A percentile compares a stretch with the other conserved stretches of the same genome.
These are phyloP conservation scores for Trinorchestia longiramus DNA, from an alignment of 1,140 invertebrate genomes.

Conservation along the genomic window DNA sequence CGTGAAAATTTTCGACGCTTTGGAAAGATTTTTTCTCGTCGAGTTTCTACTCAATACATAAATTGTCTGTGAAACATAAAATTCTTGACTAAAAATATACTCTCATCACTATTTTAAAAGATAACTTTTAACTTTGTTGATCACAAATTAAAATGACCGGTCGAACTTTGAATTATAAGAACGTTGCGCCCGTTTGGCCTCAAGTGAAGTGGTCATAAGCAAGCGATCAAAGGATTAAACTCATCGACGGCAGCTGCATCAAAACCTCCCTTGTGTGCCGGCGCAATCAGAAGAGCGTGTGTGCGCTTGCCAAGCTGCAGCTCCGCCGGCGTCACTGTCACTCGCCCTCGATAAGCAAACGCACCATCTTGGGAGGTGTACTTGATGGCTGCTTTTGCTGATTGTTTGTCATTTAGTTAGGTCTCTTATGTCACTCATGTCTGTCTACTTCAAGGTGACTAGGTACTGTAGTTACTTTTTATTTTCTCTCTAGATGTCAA, in stretches of 20 bases:
- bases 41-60: background rate
- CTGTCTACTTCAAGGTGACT: background rate
- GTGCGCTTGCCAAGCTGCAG: background rate
- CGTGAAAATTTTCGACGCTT: background rate
- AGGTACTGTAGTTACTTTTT: background rate
- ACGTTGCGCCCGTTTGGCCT: background rate
- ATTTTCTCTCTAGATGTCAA: background rate
- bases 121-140: background rate
- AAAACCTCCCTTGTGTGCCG: background rate
- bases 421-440: background rate
- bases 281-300: background rate
- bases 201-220: constrained; percentile 9
- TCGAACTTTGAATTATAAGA: background rate
- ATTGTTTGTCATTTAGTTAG: background rate
- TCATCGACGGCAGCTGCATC: constrained; percentile 9
- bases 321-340: background rate
- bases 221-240: constrained; percentile 31
- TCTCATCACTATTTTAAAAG: no score
- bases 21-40: background rate
- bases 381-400: background rate
- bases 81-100: background rate
- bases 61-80: background rate
- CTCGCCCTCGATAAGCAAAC: background rate
- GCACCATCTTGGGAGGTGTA: background rate
- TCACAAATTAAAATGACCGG: background rate